Percentiles rank a stretch among this genome's conserved stretches.
These are phyloP conservation scores for Pithys albifrons DNA, from an alignment of 2,113 vertebrate genomes.

Conservation along the genomic window DNA sequence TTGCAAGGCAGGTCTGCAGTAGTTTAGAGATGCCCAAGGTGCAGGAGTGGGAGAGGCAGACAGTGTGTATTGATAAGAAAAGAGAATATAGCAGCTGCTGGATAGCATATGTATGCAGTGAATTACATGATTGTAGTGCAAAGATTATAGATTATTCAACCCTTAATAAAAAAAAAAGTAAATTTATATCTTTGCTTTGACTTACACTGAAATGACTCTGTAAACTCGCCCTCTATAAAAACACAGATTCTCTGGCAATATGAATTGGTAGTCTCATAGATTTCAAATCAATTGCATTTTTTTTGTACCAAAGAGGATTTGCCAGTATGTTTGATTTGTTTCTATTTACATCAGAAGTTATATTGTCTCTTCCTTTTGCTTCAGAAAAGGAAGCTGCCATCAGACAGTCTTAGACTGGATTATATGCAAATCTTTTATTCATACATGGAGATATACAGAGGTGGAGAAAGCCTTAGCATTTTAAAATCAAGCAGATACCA, in stretches of 20 bases:
- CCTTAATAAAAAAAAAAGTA: not conserved
- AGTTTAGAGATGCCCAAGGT: not conserved
- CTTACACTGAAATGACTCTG: not conserved
- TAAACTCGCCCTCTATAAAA: not conserved
- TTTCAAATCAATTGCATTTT: not conserved
- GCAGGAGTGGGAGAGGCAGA: not conserved
- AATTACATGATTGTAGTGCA: not conserved
- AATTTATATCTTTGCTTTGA: not conserved
- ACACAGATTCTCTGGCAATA: not conserved
- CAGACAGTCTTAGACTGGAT: not conserved
- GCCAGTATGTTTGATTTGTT: not conserved
- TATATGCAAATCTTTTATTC: not conserved
- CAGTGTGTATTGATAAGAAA: not conserved
- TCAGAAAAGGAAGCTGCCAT: not conserved
- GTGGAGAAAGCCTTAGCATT: not conserved
- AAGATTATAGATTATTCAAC: not conserved
- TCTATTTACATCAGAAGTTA: not conserved
- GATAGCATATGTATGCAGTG: not conserved
- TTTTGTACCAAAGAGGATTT: not conserved
- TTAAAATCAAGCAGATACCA: not conserved
- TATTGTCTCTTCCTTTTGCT: not conserved
- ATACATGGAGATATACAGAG: not conserved
- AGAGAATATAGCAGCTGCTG: not conserved
- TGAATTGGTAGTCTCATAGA: not conserved
- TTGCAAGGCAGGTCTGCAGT: not conserved